Percentiles rank a stretch among this genome's conserved stretches.
Conservation (phyloP, 1,140 invertebrate genomes). For the Pseudomyrmex gracilis region DNA sequence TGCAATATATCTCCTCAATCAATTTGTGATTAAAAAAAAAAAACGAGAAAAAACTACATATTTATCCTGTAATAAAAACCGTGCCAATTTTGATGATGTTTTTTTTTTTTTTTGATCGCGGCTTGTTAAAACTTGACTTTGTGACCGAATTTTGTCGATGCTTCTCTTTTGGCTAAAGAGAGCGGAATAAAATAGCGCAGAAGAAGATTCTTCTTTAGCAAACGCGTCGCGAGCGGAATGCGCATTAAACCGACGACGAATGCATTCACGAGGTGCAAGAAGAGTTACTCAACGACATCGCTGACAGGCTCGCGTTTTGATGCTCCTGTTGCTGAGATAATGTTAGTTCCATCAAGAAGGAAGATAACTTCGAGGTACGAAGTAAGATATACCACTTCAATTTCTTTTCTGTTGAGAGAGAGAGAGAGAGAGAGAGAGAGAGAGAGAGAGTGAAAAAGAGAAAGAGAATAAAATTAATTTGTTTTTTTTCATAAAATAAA, state of each 20-base stretch:
- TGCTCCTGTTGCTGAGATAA: slow-evolving; percentile 40
- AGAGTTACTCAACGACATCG: slow-evolving; percentile 79
- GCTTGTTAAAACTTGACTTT: background rate
- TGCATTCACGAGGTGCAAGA: slow-evolving; percentile 78
- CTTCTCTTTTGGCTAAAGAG: slow-evolving; percentile 10
- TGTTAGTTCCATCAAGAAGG: slow-evolving; percentile 34
- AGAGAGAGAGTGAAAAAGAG: too few species aligned
- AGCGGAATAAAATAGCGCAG: slow-evolving; percentile 35
- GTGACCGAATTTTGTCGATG: slow-evolving; percentile 18
- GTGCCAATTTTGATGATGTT: too few species aligned
- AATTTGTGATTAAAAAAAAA: too few species aligned
- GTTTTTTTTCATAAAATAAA: background rate
- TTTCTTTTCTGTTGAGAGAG: slow-evolving; percentile 5
- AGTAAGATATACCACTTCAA: slow-evolving; percentile 30
- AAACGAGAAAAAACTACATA: too few species aligned
- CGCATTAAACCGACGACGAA: slow-evolving; percentile 68
- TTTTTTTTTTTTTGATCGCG: background rate
- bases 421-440: too few species aligned
- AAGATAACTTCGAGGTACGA: slow-evolving; percentile 14
- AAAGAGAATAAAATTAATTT: too few species aligned
- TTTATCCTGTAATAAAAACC: too few species aligned
- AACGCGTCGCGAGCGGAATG: slow-evolving; percentile 59
- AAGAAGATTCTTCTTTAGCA: slow-evolving; percentile 55
- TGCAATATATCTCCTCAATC: too few species aligned
- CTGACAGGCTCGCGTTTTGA: slow-evolving; percentile 76